A percentile compares a stretch with the other conserved stretches of the same genome.
phyloP scores from a whole-genome alignment of 2,888 invertebrate species.

The Idaea biselata region DNA sequence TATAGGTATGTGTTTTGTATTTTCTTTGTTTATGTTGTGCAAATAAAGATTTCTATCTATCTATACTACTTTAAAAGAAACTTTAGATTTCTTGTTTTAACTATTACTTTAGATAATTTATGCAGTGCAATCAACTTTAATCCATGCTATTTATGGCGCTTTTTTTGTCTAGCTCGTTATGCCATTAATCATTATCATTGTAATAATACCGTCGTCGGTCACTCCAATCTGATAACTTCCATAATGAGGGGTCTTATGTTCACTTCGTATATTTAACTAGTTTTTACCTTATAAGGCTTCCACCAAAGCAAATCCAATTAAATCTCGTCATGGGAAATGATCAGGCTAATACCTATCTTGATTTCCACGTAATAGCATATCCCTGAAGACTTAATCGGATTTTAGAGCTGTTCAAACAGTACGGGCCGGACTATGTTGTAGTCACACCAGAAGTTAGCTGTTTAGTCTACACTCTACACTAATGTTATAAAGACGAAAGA shows the following conservation, averaged over 20 bases:
- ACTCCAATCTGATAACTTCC: neutral
- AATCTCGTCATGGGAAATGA: neutral
- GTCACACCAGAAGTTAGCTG: too few relatives aligned
- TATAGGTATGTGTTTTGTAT: too few relatives aligned
- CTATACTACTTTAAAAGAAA: too few relatives aligned
- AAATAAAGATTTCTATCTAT: too few relatives aligned
- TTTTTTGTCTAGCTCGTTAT: neutral
- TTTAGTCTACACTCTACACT: too few relatives aligned
- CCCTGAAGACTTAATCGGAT: neutral
- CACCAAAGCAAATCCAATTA: neutral
- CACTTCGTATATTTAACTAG: neutral
- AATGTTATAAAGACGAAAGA: too few relatives aligned
- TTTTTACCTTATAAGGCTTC: neutral
- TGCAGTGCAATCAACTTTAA: too few relatives aligned
- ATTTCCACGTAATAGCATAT: neutral
- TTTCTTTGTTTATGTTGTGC: too few relatives aligned
- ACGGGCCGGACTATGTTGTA: too few relatives aligned
- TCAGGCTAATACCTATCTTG: neutral
- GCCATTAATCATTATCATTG: neutral
- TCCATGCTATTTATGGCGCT: neutral
- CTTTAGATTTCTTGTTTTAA: too few relatives aligned
- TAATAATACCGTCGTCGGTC: neutral
- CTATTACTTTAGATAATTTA: too few relatives aligned
- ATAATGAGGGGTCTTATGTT: neutral
- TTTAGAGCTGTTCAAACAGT: neutral